Conservation (phyloP, 2,797 vertebrate species). For the Ptychadena robeensis region DNA sequence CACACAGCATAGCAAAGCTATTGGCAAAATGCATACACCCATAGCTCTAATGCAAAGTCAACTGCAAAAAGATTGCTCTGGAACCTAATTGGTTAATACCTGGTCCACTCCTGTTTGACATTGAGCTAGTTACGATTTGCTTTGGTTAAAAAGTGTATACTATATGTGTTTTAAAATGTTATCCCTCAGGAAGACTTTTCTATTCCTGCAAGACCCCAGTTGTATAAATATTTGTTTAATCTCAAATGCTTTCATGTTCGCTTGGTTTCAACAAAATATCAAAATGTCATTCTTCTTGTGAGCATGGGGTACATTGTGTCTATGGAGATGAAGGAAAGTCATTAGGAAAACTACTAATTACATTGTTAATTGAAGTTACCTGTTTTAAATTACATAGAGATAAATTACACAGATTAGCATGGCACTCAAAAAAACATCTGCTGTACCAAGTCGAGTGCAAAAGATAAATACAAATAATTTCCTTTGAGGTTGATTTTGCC, state of each 20-base stretch:
- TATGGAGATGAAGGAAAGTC: slow-evolving; percentile 55
- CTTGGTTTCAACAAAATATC: slow-evolving; percentile 42
- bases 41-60: neutral
- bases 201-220: slow-evolving; percentile 25
- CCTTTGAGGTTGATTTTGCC: slow-evolving; percentile 45
- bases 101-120: neutral
- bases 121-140: neutral
- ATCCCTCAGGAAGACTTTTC: slow-evolving; percentile 22
- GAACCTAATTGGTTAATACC: neutral
- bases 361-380: slow-evolving; percentile 63
- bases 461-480: slow-evolving; percentile 48
- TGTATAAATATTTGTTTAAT: slow-evolving; percentile 39
- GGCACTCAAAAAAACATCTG: slow-evolving; percentile 49
- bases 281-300: slow-evolving; percentile 38
- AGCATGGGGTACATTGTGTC: slow-evolving; percentile 48
- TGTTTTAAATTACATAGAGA: slow-evolving; percentile 53
- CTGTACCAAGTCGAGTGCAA: slow-evolving; percentile 46
- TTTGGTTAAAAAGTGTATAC: neutral
- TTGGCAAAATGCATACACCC: neutral
- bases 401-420: slow-evolving; percentile 56
- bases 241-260: slow-evolving; percentile 30
- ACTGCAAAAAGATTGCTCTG: neutral
- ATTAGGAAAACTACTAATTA: slow-evolving; percentile 54
- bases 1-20: too few relatives aligned
- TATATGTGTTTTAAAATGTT: neutral